phyloP scores from a whole-genome alignment of 2,888 invertebrate genomes.

The Mycogona germanica region DNA sequence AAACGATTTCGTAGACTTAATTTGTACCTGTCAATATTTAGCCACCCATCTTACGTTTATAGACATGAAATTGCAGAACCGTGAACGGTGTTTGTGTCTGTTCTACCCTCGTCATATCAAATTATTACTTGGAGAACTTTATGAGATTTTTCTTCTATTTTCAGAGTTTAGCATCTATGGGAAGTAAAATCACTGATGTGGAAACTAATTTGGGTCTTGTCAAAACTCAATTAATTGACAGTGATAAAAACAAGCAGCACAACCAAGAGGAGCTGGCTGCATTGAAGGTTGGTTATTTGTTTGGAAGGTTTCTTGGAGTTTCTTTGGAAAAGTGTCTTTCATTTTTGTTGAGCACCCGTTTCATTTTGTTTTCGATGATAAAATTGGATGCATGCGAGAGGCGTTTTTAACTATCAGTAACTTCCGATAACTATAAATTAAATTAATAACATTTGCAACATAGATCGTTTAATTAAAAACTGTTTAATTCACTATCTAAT shows the following conservation, averaged over 20 bases:
- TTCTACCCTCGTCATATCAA: no score
- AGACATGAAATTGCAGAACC: no score
- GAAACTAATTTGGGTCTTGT: constrained; percentile 22
- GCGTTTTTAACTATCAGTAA: no score
- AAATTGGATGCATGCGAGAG: no score
- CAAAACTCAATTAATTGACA: constrained; percentile 21
- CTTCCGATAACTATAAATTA: background rate
- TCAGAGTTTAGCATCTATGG: constrained; percentile 24
- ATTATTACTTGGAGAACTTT: no score
- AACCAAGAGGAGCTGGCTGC: constrained; percentile 19
- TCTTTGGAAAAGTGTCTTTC: background rate
- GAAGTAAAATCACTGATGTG: constrained; percentile 24
- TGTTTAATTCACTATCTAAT: no score
- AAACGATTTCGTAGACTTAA: no score
- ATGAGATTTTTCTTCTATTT: background rate
- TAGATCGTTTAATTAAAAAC: no score
- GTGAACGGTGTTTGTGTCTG: no score
- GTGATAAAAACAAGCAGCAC: constrained; percentile 21
- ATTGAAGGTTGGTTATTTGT: constrained; percentile 18
- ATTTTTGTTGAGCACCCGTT: background rate
- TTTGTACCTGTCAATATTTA: no score
- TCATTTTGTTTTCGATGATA: background rate
- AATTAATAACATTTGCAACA: no score
- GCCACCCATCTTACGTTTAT: no score
- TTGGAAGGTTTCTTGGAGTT: background rate